A percentile compares a stretch with the other conserved stretches of the same genome.
These are phyloP conservation scores for Dynastes tityus DNA, from an alignment of 2,888 invertebrate genomes.

Conservation along the genomic window DNA sequence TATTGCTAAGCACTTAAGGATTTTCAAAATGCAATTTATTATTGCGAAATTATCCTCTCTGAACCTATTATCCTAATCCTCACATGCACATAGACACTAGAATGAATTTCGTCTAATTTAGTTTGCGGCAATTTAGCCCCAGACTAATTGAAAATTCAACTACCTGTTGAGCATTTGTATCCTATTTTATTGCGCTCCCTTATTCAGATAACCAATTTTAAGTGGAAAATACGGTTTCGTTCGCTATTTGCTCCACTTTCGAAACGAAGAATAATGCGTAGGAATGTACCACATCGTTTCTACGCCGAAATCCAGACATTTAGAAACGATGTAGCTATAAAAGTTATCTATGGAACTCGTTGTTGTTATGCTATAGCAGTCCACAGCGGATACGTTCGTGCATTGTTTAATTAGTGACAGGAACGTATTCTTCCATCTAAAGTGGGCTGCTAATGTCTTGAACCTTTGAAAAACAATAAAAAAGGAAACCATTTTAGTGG, in stretches of 20 bases:
- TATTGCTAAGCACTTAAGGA: no score
- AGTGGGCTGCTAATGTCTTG: constrained; percentile 6
- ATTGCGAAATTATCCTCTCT: background rate
- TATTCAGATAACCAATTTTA: constrained; percentile 19
- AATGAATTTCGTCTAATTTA: constrained; percentile 11
- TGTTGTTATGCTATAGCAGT: background rate
- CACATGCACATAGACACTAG: background rate
- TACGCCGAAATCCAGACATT: background rate
- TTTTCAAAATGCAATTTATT: background rate
- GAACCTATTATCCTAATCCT: background rate
- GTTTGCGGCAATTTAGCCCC: constrained; percentile 9
- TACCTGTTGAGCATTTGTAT: constrained; percentile 24
- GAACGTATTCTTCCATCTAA: constrained; percentile 4
- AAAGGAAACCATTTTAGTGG: constrained; percentile 25
- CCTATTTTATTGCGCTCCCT: constrained; percentile 5
- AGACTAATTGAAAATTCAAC: constrained; percentile 29
- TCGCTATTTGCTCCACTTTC: constrained; percentile 16
- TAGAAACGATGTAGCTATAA: constrained; percentile 24
- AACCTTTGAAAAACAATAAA: constrained; percentile 1
- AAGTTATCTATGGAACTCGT: constrained; percentile 22
- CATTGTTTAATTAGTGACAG: constrained; percentile 32
- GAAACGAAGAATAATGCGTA: background rate
- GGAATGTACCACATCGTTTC: constrained; percentile 12
- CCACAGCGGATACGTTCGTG: constrained; percentile 12
- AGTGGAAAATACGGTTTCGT: constrained; percentile 8